These are phyloP conservation scores for Cosmia trapezina DNA, from an alignment of 2,888 invertebrate species.

Conservation along the genomic window DNA sequence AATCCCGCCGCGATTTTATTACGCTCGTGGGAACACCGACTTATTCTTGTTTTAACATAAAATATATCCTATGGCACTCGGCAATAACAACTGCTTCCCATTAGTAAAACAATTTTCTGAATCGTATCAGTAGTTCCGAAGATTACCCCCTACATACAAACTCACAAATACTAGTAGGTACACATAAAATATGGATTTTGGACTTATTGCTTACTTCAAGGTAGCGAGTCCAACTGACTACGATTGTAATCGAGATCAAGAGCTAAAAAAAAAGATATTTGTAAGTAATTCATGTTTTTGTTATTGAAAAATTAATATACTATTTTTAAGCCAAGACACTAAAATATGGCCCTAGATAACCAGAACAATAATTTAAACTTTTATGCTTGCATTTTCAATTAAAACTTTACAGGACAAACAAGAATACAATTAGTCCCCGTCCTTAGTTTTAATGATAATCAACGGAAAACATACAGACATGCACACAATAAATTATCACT, in stretches of 20 bases:
- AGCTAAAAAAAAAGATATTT: neutral
- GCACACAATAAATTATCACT: slow-evolving; percentile 61
- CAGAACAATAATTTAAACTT: slow-evolving; percentile 6
- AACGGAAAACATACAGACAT: slow-evolving; percentile 36
- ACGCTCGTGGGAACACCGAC: too few relatives aligned
- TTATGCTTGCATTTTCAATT: slow-evolving; percentile 35
- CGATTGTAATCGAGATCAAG: too few relatives aligned
- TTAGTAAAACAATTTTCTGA: too few relatives aligned
- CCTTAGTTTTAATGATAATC: slow-evolving; percentile 59
- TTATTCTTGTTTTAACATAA: too few relatives aligned
- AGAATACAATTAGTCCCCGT: slow-evolving; percentile 54
- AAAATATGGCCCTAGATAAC: neutral
- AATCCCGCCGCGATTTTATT: too few relatives aligned
- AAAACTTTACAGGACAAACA: slow-evolving; percentile 18
- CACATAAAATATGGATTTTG: neutral
- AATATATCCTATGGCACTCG: too few relatives aligned
- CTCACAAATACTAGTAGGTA: too few relatives aligned
- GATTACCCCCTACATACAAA: too few relatives aligned
- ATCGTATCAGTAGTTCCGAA: too few relatives aligned
- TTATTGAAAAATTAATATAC: neutral
- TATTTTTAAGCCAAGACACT: neutral
- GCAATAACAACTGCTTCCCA: too few relatives aligned
- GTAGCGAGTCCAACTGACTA: too few relatives aligned
- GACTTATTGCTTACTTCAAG: neutral
- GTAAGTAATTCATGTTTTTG: too few relatives aligned